These are phyloP conservation scores for Erebia aethiops DNA, from an alignment of 2,888 invertebrate genomes.

Conservation along the genomic window DNA sequence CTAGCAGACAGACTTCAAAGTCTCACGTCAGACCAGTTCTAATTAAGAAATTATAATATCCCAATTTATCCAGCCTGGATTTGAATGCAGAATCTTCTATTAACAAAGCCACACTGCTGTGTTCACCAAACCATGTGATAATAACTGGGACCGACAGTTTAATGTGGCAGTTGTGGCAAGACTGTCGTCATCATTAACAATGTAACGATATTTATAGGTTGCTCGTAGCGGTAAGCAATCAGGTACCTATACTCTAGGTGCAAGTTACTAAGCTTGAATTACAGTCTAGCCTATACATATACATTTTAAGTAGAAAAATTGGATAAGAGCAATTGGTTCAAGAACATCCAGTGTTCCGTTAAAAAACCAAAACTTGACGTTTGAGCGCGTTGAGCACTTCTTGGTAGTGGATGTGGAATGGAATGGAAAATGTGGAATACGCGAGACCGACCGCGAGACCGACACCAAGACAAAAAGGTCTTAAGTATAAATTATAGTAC, in stretches of 20 bases:
- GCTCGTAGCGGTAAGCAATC: slow-evolving; percentile 30
- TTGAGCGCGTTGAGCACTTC: too few relatives aligned
- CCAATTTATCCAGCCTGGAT: neutral
- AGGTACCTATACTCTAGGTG: slow-evolving; percentile 34
- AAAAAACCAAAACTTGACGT: too few relatives aligned
- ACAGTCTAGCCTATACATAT: slow-evolving; percentile 45
- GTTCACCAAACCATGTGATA: neutral
- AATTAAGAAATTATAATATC: too few relatives aligned
- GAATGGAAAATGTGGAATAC: too few relatives aligned
- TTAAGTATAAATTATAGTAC: too few relatives aligned
- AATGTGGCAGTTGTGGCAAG: slow-evolving; percentile 14
- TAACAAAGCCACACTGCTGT: neutral
- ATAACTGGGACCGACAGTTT: neutral
- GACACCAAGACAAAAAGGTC: too few relatives aligned
- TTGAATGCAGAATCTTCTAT: neutral
- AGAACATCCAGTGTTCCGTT: neutral
- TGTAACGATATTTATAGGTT: slow-evolving; percentile 18
- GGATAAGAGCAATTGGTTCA: neutral
- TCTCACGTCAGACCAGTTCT: too few relatives aligned
- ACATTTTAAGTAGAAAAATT: slow-evolving; percentile 51
- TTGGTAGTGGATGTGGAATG: too few relatives aligned
- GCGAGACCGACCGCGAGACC: too few relatives aligned
- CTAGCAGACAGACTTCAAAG: too few relatives aligned
- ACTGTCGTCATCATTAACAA: slow-evolving; percentile 23
- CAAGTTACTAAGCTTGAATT: slow-evolving; percentile 37